A percentile compares a stretch with the other conserved stretches of the same genome.
Conservation (phyloP, 2,888 invertebrate genomes). For the Pachymerium ferrugineum region DNA sequence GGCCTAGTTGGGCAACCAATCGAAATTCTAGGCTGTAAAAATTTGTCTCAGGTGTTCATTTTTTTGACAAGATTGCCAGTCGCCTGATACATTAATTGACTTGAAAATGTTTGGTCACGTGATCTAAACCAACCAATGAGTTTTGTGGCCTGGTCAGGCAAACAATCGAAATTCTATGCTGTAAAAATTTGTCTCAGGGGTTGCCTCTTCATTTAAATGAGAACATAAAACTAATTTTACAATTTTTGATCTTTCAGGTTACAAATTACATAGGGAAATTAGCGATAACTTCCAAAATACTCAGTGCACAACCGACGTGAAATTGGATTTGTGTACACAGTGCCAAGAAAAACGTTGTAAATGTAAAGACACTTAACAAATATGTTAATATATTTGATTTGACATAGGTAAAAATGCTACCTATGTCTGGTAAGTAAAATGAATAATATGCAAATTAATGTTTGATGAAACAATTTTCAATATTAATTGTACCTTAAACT, state of each 20-base stretch:
- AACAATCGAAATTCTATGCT: not conserved
- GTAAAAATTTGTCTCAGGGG: not conserved
- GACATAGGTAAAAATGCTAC: too few relatives aligned
- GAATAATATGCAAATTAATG: too few relatives aligned
- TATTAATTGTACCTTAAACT: too few relatives aligned
- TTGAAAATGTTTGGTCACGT: too few relatives aligned
- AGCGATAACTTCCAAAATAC: not conserved
- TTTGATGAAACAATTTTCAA: too few relatives aligned
- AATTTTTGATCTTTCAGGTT: constrained; percentile 2
- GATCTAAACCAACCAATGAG: too few relatives aligned
- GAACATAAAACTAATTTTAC: not conserved
- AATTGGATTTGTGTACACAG: not conserved
- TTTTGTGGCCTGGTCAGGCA: too few relatives aligned
- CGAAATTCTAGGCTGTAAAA: not conserved
- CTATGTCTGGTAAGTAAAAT: too few relatives aligned
- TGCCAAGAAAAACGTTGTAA: not conserved
- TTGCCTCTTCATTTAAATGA: not conserved
- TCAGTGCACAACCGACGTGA: constrained; percentile 13
- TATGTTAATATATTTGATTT: not conserved
- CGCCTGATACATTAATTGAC: too few relatives aligned
- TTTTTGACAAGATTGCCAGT: too few relatives aligned
- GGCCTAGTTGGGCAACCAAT: too few relatives aligned
- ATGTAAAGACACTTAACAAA: not conserved
- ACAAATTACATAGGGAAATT: constrained; percentile 26
- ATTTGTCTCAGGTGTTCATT: not conserved